phyloP scores from a whole-genome alignment of 2,888 invertebrate species.

The Cataglyphis albicans region DNA sequence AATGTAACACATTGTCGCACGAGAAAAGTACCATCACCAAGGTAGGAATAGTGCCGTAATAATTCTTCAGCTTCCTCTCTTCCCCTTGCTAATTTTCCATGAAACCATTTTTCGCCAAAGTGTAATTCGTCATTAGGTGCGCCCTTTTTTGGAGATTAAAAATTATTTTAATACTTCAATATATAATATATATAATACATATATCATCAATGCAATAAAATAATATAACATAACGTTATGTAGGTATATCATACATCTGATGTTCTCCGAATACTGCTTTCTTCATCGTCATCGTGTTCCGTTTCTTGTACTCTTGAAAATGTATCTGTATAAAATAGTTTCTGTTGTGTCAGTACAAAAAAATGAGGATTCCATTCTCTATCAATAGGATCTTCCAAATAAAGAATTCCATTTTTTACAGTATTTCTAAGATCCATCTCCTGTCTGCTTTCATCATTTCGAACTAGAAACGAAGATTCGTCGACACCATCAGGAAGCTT shows the following conservation, averaged over 20 bases:
- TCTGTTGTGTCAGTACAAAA: conserved; percentile 95
- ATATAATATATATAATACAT: neutral
- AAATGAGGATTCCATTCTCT: conserved; percentile 97
- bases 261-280: conserved; percentile 78
- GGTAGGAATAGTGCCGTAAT: conserved; percentile 91
- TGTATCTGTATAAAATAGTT: conserved; percentile 94
- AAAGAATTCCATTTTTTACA: conserved; percentile 95
- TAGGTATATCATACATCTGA: conserved; percentile 76
- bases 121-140: conserved; percentile 95
- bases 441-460: conserved; percentile 89
- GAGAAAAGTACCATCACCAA: conserved; percentile 96
- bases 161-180: conserved; percentile 17
- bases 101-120: conserved; percentile 97
- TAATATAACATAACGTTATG: neutral
- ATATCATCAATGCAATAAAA: neutral
- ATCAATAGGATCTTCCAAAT: conserved; percentile 95
- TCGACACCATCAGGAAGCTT: conserved; percentile 96
- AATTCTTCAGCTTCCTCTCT: conserved; percentile 90
- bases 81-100: conserved; percentile 94
- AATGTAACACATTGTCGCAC: conserved; percentile 98
- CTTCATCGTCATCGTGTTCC: conserved; percentile 87
- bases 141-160: conserved; percentile 84
- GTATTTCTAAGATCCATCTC: conserved; percentile 94
- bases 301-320: conserved; percentile 86
- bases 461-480: conserved; percentile 89